A percentile compares a stretch with the other conserved stretches of the same genome.
Conservation (phyloP, 2,888 invertebrate genomes). For the Malachius bipustulatus region DNA sequence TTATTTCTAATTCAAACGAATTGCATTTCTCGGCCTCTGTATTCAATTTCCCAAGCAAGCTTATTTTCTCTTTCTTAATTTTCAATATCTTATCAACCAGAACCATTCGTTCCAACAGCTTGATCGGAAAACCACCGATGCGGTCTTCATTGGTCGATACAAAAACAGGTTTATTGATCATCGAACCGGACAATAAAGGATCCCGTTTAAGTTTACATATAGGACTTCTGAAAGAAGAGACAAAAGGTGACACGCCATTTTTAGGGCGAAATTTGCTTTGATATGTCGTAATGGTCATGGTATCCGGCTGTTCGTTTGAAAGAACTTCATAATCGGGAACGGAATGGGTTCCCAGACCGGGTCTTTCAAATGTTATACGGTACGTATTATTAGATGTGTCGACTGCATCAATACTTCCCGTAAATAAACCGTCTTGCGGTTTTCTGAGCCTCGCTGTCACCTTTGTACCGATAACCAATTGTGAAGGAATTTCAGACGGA, state of each 20-base stretch:
- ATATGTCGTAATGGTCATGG: conserved; percentile 74
- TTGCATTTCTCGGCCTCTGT: conserved; percentile 78
- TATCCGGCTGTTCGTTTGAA: conserved; percentile 85
- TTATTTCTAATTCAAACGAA: conserved; percentile 65
- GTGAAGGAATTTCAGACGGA: conserved; percentile 88
- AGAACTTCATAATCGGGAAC: conserved; percentile 94
- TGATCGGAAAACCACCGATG: conserved; percentile 73
- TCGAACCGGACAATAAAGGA: conserved; percentile 52
- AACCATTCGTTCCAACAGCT: conserved; percentile 76
- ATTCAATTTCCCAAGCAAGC: conserved; percentile 74
- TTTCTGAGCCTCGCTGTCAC: conserved; percentile 79
- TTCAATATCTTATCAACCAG: conserved; percentile 74
- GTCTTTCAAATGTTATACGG: conserved; percentile 86
- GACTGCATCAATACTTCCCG: conserved; percentile 80
- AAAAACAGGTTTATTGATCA: conserved; percentile 28
- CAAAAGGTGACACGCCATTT: conserved; percentile 46
- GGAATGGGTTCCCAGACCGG: conserved; percentile 86
- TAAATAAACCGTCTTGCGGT: conserved; percentile 92
- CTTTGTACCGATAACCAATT: conserved; percentile 89
- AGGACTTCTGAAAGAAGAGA: conserved; percentile 38
- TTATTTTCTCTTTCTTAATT: conserved; percentile 70
- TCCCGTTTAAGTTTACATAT: conserved; percentile 47
- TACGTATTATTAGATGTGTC: conserved; percentile 92
- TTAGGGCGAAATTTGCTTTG: conserved; percentile 68
- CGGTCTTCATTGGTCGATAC: conserved; percentile 37